phyloP scores from a whole-genome alignment of 92 coral and sea anemone species.

The Montipora capitata region DNA sequence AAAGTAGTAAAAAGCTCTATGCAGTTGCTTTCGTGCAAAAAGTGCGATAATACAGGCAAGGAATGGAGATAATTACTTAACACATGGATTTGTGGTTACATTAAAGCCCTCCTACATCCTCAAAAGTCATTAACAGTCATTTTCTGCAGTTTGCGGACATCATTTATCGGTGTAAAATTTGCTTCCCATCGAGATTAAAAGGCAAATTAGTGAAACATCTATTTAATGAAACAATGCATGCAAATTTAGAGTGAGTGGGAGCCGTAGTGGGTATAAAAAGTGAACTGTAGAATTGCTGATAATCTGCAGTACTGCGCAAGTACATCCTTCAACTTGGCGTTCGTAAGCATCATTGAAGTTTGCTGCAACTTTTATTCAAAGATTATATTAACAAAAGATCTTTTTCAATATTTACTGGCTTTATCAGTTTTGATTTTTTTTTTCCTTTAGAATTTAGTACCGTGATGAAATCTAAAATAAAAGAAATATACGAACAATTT shows the following conservation, averaged over 20 bases:
- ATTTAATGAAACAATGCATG: constrained; percentile 46
- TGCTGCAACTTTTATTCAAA: too few species aligned
- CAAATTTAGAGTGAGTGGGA: constrained; percentile 40
- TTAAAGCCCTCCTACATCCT: constrained; percentile 23
- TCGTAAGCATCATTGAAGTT: too few species aligned
- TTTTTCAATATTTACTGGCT: too few species aligned
- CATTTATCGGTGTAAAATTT: constrained; percentile 49
- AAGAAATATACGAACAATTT: too few species aligned
- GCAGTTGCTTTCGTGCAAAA: constrained; percentile 32
- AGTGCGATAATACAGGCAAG: neutral
- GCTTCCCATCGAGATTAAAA: constrained; percentile 10
- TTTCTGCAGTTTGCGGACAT: neutral
- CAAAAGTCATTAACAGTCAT: constrained; percentile 43
- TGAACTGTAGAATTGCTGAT: too few species aligned
- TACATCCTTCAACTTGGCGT: too few species aligned
- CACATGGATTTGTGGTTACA: constrained; percentile 15
- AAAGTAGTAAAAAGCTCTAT: neutral
- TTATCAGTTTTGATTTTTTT: too few species aligned
- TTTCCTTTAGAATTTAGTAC: too few species aligned
- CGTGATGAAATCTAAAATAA: too few species aligned
- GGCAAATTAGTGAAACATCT: constrained; percentile 40
- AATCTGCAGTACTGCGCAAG: too few species aligned
- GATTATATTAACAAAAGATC: too few species aligned
- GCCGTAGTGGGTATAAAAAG: constrained; percentile 9
- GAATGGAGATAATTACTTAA: neutral